phyloP scores from a whole-genome alignment of 2,888 invertebrate genomes.

The Tiliacea aurago region DNA sequence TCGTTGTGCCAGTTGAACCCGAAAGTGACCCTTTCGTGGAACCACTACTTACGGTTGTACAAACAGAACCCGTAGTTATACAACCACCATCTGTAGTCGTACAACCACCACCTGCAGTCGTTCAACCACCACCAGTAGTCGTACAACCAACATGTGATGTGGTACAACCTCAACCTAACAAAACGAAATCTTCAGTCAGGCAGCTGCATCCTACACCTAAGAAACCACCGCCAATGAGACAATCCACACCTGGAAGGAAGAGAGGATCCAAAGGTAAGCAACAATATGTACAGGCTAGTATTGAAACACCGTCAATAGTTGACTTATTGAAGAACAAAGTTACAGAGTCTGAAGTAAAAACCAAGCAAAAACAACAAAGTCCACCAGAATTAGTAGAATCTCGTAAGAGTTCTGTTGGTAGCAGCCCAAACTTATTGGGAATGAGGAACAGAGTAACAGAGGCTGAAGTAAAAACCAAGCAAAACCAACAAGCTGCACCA shows the following conservation, averaged over 20 bases:
- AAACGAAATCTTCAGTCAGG: slow-evolving; percentile 9
- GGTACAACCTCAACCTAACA: background rate
- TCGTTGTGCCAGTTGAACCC: background rate
- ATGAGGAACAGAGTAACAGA: background rate
- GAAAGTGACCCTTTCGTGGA: background rate
- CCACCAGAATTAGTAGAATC: slow-evolving; percentile 53
- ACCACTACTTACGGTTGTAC: background rate
- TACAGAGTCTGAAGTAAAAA: background rate
- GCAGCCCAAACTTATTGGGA: slow-evolving; percentile 64
- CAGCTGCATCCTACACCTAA: background rate
- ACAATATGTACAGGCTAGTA: slow-evolving; percentile 9
- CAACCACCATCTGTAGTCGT: background rate
- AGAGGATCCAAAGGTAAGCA: slow-evolving; percentile 52
- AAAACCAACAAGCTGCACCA: slow-evolving; percentile 6
- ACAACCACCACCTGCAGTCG: background rate
- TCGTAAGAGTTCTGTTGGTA: slow-evolving; percentile 69
- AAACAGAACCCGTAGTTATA: background rate
- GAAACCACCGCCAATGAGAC: background rate
- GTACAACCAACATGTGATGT: background rate
- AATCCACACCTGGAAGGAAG: slow-evolving; percentile 8
- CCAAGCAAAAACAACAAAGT: background rate
- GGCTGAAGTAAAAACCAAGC: background rate
- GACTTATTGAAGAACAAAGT: slow-evolving; percentile 14
- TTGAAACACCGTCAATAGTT: slow-evolving; percentile 22
- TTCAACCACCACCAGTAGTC: background rate